These are phyloP conservation scores for Neoarius graeffei DNA, from an alignment of 2,113 vertebrate genomes.

Conservation along the genomic window DNA sequence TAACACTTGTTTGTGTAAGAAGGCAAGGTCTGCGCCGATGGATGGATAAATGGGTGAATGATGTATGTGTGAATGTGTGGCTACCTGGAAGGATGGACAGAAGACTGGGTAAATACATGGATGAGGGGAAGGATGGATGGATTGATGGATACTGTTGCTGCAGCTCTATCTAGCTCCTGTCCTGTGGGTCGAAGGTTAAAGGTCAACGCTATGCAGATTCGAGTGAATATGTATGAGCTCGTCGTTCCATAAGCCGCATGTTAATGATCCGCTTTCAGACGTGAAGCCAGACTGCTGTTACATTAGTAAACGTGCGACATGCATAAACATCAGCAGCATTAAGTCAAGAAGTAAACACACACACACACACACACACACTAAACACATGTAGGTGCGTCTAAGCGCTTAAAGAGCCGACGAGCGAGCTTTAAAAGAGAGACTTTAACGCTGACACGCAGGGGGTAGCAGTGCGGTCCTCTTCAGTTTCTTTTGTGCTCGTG, in stretches of 20 bases:
- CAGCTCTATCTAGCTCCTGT: neutral
- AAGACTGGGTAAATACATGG: neutral
- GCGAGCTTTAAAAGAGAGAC: conserved; percentile 16
- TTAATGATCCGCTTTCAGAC: conserved; percentile 47
- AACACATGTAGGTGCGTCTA: conserved; percentile 19
- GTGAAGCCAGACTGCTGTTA: conserved; percentile 43
- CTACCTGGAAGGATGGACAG: no score
- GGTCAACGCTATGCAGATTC: conserved; percentile 48
- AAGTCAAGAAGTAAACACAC: neutral
- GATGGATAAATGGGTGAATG: no score
- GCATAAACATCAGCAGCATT: conserved; percentile 13
- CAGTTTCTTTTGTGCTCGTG: conserved; percentile 68
- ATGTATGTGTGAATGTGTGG: neutral
- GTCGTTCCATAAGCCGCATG: conserved; percentile 37
- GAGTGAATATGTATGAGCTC: conserved; percentile 45
- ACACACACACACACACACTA: conserved; percentile 6
- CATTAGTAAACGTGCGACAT: conserved; percentile 34
- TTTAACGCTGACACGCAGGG: conserved; percentile 58
- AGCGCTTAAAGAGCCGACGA: conserved; percentile 19
- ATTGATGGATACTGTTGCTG: neutral
- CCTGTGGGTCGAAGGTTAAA: conserved; percentile 33
- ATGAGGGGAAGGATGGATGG: neutral
- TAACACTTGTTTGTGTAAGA: conserved; percentile 1
- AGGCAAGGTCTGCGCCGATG: no score
- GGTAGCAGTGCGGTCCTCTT: conserved; percentile 55